Base-by-base conservation (phyloP, 2,113 vertebrate species). In the Pygoscelis antarcticus region DNA sequence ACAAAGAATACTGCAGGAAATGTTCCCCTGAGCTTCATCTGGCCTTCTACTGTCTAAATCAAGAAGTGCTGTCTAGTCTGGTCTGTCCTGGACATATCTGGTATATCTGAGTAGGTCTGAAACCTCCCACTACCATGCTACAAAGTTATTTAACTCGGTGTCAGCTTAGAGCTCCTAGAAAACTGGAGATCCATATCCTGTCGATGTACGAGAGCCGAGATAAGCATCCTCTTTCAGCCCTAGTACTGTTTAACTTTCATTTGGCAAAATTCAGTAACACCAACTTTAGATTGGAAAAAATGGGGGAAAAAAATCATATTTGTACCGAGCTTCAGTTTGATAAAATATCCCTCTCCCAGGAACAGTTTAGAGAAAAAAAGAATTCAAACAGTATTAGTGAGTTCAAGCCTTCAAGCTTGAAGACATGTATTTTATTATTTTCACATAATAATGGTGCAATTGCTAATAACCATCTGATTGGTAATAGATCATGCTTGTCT, bases 271-370 rank as follows among this genome's bases (percentile, higher is more conserved):
- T 76, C 44, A 54, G 18, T 60, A 42, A 76, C 10, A 34, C 70
- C 51, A 65, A 34, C 4, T n/a, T 75, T 14, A 64, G 44, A 16
- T 11, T 42, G 55, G 44, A 65, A 60, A 80, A 83, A 46, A 51
- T 3, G 4, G 5, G 22, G 22, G 2, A 7, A 18, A n/a, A 70
- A 36, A 13, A 7, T 29, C 1, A 1, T 38, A 44, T 30, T 55
- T 62, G 34, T 21, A 11, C 25, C 20, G 49, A 47, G 44, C 27
- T 80, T 80, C 22, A 14, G 32, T 83, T 36, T 66, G 46, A 38
- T 42, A 77, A 77, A 81, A 65, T 52, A 54, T 54, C 26, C 11
- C 20, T 62, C 32, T 78, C 11, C 17, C 8, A 68, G 32, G 27
- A 68, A 51, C 3, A 26, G n/a, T 47, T 83, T 26, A 57, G 65